Percentiles rank a stretch among this genome's conserved stretches.
These are phyloP conservation scores for Erythrocercus mccallii DNA, from an alignment of 2,113 vertebrate species.

Conservation along the genomic window DNA sequence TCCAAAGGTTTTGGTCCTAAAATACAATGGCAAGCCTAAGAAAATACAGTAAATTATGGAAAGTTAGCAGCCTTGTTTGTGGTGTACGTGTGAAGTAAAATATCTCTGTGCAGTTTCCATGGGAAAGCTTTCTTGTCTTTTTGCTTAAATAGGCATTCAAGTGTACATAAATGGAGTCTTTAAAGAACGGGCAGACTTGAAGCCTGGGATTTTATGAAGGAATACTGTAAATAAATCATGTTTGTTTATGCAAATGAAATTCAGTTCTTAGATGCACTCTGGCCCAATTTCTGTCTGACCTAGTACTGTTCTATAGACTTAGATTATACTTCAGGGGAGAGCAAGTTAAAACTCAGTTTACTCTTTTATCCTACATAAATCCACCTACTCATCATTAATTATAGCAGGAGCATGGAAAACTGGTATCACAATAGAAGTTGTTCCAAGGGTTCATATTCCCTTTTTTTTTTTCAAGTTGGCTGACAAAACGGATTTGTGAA, in stretches of 20 bases:
- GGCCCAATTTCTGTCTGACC: background rate
- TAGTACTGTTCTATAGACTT: background rate
- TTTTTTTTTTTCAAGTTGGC: background rate
- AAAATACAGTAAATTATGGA: conserved; percentile 45
- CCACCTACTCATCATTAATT: conserved; percentile 57
- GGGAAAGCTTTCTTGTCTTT: conserved; percentile 65
- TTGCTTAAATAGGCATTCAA: conserved; percentile 66
- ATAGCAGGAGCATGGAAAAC: conserved; percentile 17
- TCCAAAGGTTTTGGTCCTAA: conserved; percentile 12
- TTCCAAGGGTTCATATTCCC: background rate
- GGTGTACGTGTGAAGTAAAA: conserved; percentile 69
- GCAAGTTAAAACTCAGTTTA: conserved; percentile 10
- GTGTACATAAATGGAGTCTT: conserved; percentile 64
- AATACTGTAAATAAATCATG: conserved; percentile 68
- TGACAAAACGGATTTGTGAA: background rate
- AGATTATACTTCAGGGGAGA: background rate
- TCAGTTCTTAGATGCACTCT: conserved; percentile 57
- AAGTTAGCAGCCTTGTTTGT: conserved; percentile 66
- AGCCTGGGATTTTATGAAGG: conserved; percentile 60
- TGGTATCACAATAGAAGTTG: background rate
- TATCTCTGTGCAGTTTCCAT: conserved; percentile 73
- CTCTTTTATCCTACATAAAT: conserved; percentile 67
- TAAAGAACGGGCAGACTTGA: conserved; percentile 50
- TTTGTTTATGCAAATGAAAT: conserved; percentile 65
- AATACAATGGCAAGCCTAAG: conserved; percentile 38